phyloP scores from a whole-genome alignment of 2,888 invertebrate species.

The Aphidoletes aphidimyza region DNA sequence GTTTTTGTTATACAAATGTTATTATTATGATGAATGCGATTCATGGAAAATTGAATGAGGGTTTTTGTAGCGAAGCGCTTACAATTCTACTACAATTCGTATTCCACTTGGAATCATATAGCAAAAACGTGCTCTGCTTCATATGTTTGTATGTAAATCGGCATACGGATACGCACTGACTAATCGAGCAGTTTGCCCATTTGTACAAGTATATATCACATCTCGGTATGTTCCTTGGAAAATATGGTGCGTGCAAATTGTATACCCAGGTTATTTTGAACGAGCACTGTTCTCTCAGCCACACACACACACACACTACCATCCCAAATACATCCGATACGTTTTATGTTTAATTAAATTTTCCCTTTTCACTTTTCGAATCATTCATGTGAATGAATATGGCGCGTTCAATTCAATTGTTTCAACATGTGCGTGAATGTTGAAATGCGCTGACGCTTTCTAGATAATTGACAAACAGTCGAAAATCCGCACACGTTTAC shows the following conservation, averaged over 20 bases:
- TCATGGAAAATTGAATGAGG: slow-evolving; percentile 13
- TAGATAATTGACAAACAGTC: slow-evolving; percentile 20
- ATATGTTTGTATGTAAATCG: slow-evolving; percentile 20
- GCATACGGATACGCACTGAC: neutral
- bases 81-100: neutral
- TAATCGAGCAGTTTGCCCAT: neutral
- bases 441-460: slow-evolving; percentile 6
- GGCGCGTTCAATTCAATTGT: slow-evolving; percentile 9
- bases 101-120: neutral
- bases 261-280: neutral
- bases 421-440: slow-evolving; percentile 7
- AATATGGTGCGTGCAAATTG: neutral
- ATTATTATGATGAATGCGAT: slow-evolving; percentile 13
- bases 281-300: neutral
- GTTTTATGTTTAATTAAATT: slow-evolving; percentile 31
- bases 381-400: neutral
- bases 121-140: neutral
- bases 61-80: neutral
- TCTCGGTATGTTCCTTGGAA: neutral
- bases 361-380: slow-evolving; percentile 5
- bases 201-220: too few relatives aligned
- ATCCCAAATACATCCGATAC: neutral
- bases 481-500: slow-evolving; percentile 7
- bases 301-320: neutral
- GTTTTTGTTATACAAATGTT: slow-evolving; percentile 5